Percentiles rank a stretch among this genome's conserved stretches.
Evolutionary conservation across 2,888 invertebrate species (phyloP).

Genomic region (Enchytraeus crypticus): DNA sequence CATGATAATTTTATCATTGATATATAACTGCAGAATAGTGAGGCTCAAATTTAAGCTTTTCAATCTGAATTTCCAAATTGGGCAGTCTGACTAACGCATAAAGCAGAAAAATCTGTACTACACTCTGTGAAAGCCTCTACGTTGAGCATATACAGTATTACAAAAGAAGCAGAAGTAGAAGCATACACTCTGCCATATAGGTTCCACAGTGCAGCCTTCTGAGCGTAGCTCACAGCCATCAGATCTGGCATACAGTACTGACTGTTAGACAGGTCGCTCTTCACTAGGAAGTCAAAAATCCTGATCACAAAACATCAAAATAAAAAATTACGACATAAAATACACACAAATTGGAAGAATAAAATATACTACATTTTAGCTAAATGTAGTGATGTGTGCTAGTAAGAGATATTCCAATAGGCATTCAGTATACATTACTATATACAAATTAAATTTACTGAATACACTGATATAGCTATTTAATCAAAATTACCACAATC

Average conservation of each 20-base stretch:
- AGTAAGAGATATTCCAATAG: neutral
- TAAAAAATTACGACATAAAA: neutral
- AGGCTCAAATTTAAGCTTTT: too few species aligned
- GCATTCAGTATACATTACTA: neutral
- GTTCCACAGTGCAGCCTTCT: conserved; percentile 77
- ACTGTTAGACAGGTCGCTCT: conserved; percentile 76
- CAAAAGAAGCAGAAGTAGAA: too few species aligned
- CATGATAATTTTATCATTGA: too few species aligned
- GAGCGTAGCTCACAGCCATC: conserved; percentile 68
- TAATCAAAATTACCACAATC: too few species aligned
- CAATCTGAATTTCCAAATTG: too few species aligned
- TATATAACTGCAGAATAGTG: too few species aligned
- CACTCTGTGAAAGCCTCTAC: too few species aligned
- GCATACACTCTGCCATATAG: conserved; percentile 70
- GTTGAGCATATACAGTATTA: too few species aligned
- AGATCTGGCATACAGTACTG: conserved; percentile 73
- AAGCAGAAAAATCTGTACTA: too few species aligned
- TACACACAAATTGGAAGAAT: neutral
- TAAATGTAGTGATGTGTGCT: neutral
- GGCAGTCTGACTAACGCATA: too few species aligned
- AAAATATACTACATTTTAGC: neutral
- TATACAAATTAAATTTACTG: too few species aligned
- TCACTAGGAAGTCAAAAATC: conserved; percentile 64
- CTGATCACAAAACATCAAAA: conserved; percentile 29
- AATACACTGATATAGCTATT: too few species aligned